Evolutionary conservation across 2,888 invertebrate species (phyloP).

Genomic region (Schizaphis graminum): DNA sequence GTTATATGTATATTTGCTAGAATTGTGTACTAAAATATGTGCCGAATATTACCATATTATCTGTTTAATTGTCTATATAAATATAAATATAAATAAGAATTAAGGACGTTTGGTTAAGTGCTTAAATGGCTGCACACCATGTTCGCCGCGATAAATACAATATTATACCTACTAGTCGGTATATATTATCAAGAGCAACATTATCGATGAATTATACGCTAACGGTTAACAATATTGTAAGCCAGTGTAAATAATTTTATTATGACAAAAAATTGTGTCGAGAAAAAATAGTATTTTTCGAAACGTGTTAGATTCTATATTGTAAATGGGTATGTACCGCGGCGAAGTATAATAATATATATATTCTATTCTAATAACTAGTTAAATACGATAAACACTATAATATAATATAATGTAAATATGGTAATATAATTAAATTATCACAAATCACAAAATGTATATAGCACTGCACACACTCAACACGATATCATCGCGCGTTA

Average conservation of each 20-base stretch:
- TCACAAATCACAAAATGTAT: constrained; percentile 49
- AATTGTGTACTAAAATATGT: not conserved
- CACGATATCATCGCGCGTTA: constrained; percentile 28
- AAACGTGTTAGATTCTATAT: not conserved
- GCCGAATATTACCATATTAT: not conserved
- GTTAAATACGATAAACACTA: not conserved
- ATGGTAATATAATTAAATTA: constrained; percentile 25
- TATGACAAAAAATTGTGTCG: not conserved
- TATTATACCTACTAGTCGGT: not conserved
- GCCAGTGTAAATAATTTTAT: not conserved
- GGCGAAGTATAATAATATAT: not conserved
- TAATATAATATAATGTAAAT: constrained; percentile 9
- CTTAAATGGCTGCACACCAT: not conserved
- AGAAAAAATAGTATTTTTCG: not conserved
- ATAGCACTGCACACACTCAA: constrained; percentile 19
- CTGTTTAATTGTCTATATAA: not conserved
- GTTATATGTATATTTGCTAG: not conserved
- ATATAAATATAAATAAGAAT: not conserved
- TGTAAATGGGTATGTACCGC: not conserved
- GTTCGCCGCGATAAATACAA: not conserved
- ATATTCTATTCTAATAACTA: not conserved
- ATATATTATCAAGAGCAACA: not conserved
- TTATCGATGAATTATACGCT: not conserved
- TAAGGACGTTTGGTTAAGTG: not conserved
- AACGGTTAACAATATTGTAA: not conserved